Evolutionary conservation across 2,888 invertebrate genomes (phyloP), one percentile per base, ranked within the genome.

Genomic region (Sesia bembeciformis): DNA sequence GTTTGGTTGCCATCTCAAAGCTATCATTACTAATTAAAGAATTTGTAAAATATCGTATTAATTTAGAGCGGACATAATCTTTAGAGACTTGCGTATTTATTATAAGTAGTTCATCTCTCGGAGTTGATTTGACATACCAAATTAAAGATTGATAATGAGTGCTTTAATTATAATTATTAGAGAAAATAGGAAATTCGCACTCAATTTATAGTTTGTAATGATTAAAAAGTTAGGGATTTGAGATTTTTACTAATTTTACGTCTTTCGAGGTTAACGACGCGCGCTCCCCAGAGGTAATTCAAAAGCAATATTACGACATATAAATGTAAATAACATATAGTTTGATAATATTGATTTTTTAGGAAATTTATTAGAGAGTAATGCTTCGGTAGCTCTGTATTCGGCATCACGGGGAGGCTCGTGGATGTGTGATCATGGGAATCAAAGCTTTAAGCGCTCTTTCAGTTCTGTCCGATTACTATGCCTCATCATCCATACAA

Each of bases 261-360:
- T 82, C 71, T 78, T 79, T 79, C 74, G 67, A 81, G 77, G 73
- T 80, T 75, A 68, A 81, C 67, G 78, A 81, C 74, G 85, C 87
- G 87, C 87, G 84, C 85, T 84, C 88, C 88, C 87, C 87, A 76
- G 81, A 83, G 76, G 81, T 84, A 86, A 88, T 78, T 84, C 79
- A 84, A 87, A 89, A 89, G 89, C 89, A 89, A 89, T 89, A 89
- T 78, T 86, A 87, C 79, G 88, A 88, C 85, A 88, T 87, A 88
- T 87, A 89, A 84, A 77, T 86, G 85, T 88, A 87, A 81, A 88
- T 83, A 83, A 77, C 67, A 80, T 86, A 88, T 88, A 89, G 88
- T 88, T 89, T 89, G 87, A 74, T 89, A 89, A 83, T 83, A 81
- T 83, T 78, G 80, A 77, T 82, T 86, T 88, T 89, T 87, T 88